Base-by-base conservation (phyloP, 2,797 vertebrate species). In the Cyclopterus lumpus region DNA sequence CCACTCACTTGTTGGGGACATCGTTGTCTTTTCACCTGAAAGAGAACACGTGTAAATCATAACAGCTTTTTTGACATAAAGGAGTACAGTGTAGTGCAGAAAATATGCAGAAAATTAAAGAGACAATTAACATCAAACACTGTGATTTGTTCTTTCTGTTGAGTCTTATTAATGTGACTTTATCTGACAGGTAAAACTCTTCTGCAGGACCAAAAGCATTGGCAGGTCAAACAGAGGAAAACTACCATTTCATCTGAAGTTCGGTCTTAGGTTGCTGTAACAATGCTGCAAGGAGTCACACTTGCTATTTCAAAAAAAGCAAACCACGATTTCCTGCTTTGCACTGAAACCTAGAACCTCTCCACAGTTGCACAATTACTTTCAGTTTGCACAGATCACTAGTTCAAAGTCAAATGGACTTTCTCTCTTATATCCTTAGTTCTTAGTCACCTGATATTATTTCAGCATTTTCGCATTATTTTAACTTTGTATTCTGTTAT, bases 241-340 rank as follows among this genome's bases (percentile, higher is more conserved):
- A 89, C 2, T 87, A 92, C 34, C 42, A 28, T 77, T 58, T 76
- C 38, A 54, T 48, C 68, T n/a, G 32, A 38, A 16, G 3, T 26
- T 77, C 44, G 60, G 62, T 93, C 91, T 91, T 76, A 85, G 79
- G 95, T 95, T 96, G 91, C 94, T 85, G 95, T 95, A 90, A 93
- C 93, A 92, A 87, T 87, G 22, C 46, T 68, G 88, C 82, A 75
- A 69, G 73, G 73, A 89, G 86, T 71, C 83, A 89, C 92, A 85
- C 73, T 86, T 79, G 84, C 87, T 91, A 92, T 95, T 95, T 95
- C 64, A 81, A 89, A 81, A 89, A 82, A 86, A 86, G 85, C 73
- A 93, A 95, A 96, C 96, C 95, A 82, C 95, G 91, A 90, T 92
- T 97, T 97, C 97, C 96, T 95, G 90, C 92, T 73, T 40, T 54